Base-by-base conservation (phyloP, 2,888 invertebrate species). In the Epistrophe grossulariae region DNA sequence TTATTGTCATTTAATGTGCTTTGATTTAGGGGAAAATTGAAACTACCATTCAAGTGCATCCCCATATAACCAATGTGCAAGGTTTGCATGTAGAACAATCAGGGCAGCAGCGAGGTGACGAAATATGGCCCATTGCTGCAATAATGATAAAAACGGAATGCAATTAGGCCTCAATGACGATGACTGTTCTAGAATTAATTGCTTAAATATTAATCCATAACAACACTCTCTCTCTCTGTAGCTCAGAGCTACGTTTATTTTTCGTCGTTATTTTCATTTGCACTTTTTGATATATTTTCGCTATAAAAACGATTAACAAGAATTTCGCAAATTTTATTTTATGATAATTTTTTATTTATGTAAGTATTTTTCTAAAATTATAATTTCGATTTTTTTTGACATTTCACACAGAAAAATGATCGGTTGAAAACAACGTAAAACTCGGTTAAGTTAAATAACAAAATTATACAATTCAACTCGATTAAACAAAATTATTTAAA, bases 171-270 rank as follows among this genome's bases (percentile, higher is more conserved):
- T 59, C 59, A 11, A 50, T 76, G 66, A 59, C 52, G 76, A 59
- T 57, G 76, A 80, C 80, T 80, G 57, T 79, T 84, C 70, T 43
- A 59, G 77, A 80, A 84, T 77, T 83, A 87, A 87, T 87, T 83
- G 87, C 60, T 79, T 50, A 83, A 83, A 87, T 83, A 83, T 87
- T 76, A 79, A 76, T 79, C 70, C 62, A 24, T 24, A 15, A 52
- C 66, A 73, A 68, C 60, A n/a, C n/a, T n/a, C n/a, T n/a, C n/a
- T n/a, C 48, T 28, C 55, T 19, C 62, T 62, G 4, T 24, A 15
- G 13, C 62, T 15, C 9, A 8, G 15, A 28, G 55, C 55, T 1
- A 24, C 31, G 8, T 55, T 55, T 15, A 15, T 62, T 62, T 38
- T 43, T 43, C 15, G 43, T 19, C 19, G 11, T 40, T 15, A 62